phyloP scores from a whole-genome alignment of 2,113 vertebrate species.

The Caranx ignobilis region DNA sequence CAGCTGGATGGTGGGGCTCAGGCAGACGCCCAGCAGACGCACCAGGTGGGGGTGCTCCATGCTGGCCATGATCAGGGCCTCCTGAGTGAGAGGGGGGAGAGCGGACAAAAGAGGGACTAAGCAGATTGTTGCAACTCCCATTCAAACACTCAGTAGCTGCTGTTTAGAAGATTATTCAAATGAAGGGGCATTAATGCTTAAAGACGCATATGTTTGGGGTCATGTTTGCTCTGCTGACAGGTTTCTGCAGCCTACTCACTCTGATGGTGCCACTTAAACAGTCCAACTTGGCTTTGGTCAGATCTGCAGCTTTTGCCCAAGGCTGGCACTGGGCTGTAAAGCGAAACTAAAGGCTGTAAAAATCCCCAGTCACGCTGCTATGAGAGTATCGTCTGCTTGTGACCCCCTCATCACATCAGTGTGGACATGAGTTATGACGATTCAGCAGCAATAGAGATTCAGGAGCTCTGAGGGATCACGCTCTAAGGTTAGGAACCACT shows the following conservation, averaged over 20 bases:
- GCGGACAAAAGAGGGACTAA: slow-evolving; percentile 59
- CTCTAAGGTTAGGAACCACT: background rate
- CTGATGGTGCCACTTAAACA: background rate
- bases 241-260: background rate
- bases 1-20: slow-evolving; percentile 97
- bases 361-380: background rate
- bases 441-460: background rate
- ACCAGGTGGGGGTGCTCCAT: slow-evolving; percentile 98
- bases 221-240: background rate
- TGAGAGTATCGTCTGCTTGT: background rate
- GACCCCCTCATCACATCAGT: background rate
- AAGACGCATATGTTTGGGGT: background rate
- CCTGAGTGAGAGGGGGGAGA: slow-evolving; percentile 82
- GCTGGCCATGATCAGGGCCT: slow-evolving; percentile 99
- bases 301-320: background rate
- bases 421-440: background rate
- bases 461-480: too few species aligned
- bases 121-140: slow-evolving; percentile 16
- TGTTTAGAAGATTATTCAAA: background rate
- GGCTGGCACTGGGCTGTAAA: background rate
- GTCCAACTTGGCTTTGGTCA: background rate
- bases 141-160: too few species aligned
- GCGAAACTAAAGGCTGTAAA: background rate
- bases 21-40: slow-evolving; percentile 92
- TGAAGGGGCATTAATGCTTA: background rate